Conservation (phyloP, 2,888 invertebrate species). For the Alcis repandata region DNA sequence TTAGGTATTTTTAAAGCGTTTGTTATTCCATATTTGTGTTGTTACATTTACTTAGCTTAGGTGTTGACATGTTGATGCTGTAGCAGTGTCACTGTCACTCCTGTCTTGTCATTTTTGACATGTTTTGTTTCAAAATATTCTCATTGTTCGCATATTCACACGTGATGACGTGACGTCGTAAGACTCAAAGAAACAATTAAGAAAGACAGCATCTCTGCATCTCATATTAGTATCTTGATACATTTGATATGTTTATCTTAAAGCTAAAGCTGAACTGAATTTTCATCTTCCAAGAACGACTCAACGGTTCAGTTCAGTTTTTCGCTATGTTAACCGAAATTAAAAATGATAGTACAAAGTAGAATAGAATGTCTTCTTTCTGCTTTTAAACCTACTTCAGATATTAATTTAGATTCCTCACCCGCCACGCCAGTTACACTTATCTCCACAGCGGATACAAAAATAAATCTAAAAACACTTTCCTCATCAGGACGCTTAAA, state of each 20-base stretch:
- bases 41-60: constrained; percentile 26
- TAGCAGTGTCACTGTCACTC: constrained; percentile 33
- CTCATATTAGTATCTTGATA: not conserved
- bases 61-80: constrained; percentile 21
- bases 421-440: constrained; percentile 32
- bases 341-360: not conserved
- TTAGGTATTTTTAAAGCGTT: constrained; percentile 33
- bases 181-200: not conserved
- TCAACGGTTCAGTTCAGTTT: not conserved
- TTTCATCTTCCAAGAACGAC: not conserved
- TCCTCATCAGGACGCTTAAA: constrained; percentile 46
- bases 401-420: constrained; percentile 18
- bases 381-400: not conserved
- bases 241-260: not conserved
- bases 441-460: constrained; percentile 36
- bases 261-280: not conserved
- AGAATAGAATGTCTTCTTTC: not conserved
- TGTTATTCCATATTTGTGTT: constrained; percentile 23
- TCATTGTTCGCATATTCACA: not conserved
- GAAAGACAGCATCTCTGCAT: no score
- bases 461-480: constrained; percentile 27
- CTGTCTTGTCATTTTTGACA: constrained; percentile 20
- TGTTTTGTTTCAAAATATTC: constrained; percentile 22
- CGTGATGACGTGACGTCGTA: not conserved
- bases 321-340: not conserved